Percentiles rank a stretch among this genome's conserved stretches.
Evolutionary conservation across 2,797 vertebrate genomes (phyloP).

Genomic region (Tauraco hartlaubi): DNA sequence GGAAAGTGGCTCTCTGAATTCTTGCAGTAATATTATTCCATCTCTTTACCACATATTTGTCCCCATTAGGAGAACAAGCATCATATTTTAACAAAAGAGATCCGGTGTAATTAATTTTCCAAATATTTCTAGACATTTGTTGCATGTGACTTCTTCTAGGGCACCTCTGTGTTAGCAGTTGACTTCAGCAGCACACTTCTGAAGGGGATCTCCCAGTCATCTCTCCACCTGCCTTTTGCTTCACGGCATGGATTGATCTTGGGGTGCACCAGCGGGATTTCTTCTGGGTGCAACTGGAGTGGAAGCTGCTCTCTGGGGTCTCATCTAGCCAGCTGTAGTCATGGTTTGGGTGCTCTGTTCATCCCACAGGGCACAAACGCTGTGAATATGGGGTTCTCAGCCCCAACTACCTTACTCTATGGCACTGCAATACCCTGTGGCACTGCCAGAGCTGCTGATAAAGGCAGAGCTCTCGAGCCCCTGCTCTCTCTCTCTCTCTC

Average conservation of each 20-base stretch:
- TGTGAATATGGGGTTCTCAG: background rate
- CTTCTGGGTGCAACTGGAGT: background rate
- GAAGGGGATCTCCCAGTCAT: background rate
- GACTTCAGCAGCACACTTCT: background rate
- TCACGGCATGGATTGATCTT: background rate
- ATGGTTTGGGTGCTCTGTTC: background rate
- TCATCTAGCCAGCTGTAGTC: background rate
- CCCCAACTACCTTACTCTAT: no score
- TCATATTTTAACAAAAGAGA: background rate
- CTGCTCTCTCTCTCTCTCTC: background rate
- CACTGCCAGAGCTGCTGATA: background rate
- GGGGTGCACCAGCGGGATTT: background rate
- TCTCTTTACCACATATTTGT: background rate
- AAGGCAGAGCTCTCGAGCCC: accelerated
- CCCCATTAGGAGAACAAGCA: background rate
- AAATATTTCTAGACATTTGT: background rate
- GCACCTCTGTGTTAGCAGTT: background rate
- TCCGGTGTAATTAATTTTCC: background rate
- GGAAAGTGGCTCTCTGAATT: background rate
- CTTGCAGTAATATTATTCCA: background rate
- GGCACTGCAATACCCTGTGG: background rate
- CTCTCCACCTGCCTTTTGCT: background rate
- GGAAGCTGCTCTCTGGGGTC: background rate
- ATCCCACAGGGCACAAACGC: background rate
- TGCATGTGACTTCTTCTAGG: background rate